Conservation (phyloP, 2,797 vertebrate species). For the Sphaeramia orbicularis region DNA sequence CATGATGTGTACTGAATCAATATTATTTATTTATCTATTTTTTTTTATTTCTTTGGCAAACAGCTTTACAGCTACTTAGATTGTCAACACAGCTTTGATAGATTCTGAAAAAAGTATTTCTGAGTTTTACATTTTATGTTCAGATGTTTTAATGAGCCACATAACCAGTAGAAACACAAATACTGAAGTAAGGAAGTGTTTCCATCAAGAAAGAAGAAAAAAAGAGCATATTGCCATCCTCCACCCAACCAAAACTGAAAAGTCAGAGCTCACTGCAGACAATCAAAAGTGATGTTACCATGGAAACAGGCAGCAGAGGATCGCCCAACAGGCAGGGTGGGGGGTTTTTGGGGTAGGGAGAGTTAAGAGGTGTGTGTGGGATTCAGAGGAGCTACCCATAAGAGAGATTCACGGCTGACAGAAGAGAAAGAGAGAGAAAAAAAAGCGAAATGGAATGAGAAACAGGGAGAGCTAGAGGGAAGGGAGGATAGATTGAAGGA, state of each 20-base stretch:
- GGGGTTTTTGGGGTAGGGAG: constrained; percentile 5
- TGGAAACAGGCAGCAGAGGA: constrained; percentile 72
- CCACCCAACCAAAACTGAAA: constrained; percentile 26
- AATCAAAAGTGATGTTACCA: constrained; percentile 72
- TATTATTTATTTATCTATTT: too few species aligned
- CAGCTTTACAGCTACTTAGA: background rate
- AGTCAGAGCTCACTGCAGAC: constrained; percentile 62
- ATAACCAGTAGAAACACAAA: constrained; percentile 7
- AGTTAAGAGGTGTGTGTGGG: constrained; percentile 10
- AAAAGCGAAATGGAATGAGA: constrained; percentile 3
- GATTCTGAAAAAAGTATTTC: background rate
- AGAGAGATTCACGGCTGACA: constrained; percentile 42
- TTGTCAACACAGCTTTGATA: background rate
- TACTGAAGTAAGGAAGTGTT: constrained; percentile 2
- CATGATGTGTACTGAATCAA: too few species aligned
- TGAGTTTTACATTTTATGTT: too few species aligned
- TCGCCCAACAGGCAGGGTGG: constrained; percentile 28
- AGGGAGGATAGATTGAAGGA: background rate
- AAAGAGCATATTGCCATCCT: constrained; percentile 23
- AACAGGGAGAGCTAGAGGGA: background rate
- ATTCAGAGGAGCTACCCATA: constrained; percentile 38
- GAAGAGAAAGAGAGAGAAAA: constrained; percentile 7
- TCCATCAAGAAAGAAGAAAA: background rate
- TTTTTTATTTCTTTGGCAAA: background rate
- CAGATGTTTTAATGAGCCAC: too few species aligned